Conservation (phyloP, 2,113 vertebrate species). For the Cochlearius cochlearius region DNA sequence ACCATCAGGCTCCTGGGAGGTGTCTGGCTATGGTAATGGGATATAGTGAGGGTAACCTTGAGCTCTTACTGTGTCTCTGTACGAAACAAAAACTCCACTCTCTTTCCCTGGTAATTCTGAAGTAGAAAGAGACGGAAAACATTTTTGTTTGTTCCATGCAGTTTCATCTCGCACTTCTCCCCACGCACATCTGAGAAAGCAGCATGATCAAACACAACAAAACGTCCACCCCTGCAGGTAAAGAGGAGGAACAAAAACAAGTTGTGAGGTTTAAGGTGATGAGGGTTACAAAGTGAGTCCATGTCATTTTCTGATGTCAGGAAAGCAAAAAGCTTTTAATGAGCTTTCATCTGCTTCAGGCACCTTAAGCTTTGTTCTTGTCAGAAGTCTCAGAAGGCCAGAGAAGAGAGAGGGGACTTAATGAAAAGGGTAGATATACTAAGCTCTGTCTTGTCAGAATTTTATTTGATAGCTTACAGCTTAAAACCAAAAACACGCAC, state of each 20-base stretch:
- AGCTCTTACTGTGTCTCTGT: slow-evolving; percentile 89
- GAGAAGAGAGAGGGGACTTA: not conserved
- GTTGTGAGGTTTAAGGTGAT: not conserved
- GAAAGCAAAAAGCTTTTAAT: not conserved
- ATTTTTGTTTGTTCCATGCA: slow-evolving; percentile 90
- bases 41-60: not conserved
- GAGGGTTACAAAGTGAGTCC: not conserved
- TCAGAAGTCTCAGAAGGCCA: not conserved
- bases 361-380: not conserved
- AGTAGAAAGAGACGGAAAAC: slow-evolving; percentile 86
- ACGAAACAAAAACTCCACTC: slow-evolving; percentile 82
- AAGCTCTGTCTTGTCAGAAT: not conserved
- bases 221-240: slow-evolving; percentile 80
- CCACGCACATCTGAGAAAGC: slow-evolving; percentile 83
- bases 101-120: slow-evolving; percentile 68
- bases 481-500: not conserved
- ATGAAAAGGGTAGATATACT: not conserved
- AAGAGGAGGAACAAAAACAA: not conserved
- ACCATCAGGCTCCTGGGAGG: not conserved
- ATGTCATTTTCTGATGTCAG: not conserved
- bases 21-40: not conserved
- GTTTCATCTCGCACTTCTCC: slow-evolving; percentile 91
- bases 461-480: not conserved
- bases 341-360: not conserved
- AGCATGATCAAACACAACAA: slow-evolving; percentile 89